Base-by-base conservation (phyloP, 2,888 invertebrate genomes). In the Papilio elwesi region DNA sequence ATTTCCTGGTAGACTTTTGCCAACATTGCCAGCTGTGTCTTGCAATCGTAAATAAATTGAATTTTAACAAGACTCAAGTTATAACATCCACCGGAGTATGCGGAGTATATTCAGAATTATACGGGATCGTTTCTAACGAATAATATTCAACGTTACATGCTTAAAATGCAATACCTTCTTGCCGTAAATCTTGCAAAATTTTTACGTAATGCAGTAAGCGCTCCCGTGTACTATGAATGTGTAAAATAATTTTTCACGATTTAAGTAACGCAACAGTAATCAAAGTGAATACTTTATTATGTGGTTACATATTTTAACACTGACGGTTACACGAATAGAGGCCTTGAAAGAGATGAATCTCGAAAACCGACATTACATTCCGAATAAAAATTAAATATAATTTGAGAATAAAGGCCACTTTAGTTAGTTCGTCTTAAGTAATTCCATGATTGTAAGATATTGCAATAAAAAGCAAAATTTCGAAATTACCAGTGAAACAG, bases 1-100 rank as follows among this genome's bases (percentile, higher is more conserved):
- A 78, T 80, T 78, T 76, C 71, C 71, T 63, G 71, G 72, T 73
- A 74, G 68, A 76, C 75, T 75, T 75, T 70, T 68, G 53, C 70
- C 72, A 74, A 70, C 71, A 73, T 53, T 47, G 68, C 65, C 76
- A 76, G 74, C 76, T 77, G 77, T 71, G 76, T 70, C 74, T 59
- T 73, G 71, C 71, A 74, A 69, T 71, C 55, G 65, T 68, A 72
- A 69, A 76, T 65, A 72, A 76, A 75, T 71, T 74, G 70, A 73
- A 73, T 73, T 73, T 73, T 73, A 73, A 69, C 69, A 73, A 73
- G 65, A 69, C 65, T 53, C 65, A 66, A 65, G 59, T 59, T 47
- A 64, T 59, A 73, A 73, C 59, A 66, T 73, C 69, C 69, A 65
- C 65, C 8, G 59, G 57, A 55, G 16, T 64, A 73, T 57, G 48